A percentile compares a stretch with the other conserved stretches of the same genome.
Evolutionary conservation across 2,888 invertebrate species (phyloP).

Genomic region (Pollenia amentaria): DNA sequence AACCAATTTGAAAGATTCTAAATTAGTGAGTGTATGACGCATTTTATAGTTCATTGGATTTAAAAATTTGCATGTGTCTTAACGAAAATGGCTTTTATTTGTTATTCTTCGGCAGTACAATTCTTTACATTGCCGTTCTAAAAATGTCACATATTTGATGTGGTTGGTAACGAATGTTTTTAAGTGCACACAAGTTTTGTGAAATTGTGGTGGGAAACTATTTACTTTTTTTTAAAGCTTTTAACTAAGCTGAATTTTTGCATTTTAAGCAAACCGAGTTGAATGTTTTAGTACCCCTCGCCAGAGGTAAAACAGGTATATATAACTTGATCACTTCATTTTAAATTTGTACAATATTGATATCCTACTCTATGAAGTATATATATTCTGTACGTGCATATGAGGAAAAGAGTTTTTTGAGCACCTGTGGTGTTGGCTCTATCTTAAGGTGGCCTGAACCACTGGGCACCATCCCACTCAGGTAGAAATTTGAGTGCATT

Average conservation of each 20-base stretch:
- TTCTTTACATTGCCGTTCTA: slow-evolving; percentile 59
- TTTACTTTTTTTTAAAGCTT: slow-evolving; percentile 31
- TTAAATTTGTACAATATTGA: too few relatives aligned
- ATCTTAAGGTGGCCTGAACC: too few relatives aligned
- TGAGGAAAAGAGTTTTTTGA: too few relatives aligned
- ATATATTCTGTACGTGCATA: too few relatives aligned
- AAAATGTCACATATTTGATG: slow-evolving; percentile 68
- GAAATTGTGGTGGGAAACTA: slow-evolving; percentile 57
- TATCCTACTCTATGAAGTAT: too few relatives aligned
- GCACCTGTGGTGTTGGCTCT: too few relatives aligned
- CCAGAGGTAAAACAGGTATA: too few relatives aligned
- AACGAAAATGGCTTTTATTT: slow-evolving; percentile 22
- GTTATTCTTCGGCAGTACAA: not conserved
- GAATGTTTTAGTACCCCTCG: too few relatives aligned
- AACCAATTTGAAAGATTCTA: slow-evolving; percentile 67
- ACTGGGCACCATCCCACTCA: too few relatives aligned
- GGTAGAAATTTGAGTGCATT: too few relatives aligned
- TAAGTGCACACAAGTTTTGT: slow-evolving; percentile 8
- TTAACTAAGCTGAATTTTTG: not conserved
- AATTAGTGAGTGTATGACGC: slow-evolving; percentile 63
- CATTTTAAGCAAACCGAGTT: too few relatives aligned
- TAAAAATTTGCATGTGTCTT: slow-evolving; percentile 68
- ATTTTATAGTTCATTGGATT: slow-evolving; percentile 44
- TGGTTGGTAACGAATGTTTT: slow-evolving; percentile 27
- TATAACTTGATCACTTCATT: too few relatives aligned